phyloP scores from a whole-genome alignment of 2,113 vertebrate species.

The Artemisiospiza belli region DNA sequence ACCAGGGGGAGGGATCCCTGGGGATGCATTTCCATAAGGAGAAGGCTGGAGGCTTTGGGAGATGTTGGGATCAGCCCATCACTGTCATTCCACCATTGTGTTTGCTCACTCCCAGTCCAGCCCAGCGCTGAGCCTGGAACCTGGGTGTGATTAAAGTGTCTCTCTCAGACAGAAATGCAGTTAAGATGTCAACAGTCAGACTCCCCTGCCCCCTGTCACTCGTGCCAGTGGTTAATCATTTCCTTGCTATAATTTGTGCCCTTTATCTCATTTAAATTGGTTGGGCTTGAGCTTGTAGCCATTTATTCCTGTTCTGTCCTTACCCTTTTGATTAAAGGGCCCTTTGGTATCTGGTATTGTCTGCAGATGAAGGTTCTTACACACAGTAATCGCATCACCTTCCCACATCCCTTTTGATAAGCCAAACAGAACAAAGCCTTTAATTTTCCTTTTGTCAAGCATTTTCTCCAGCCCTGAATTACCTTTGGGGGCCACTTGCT shows the following conservation, averaged over 20 bases:
- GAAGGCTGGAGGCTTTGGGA: background rate
- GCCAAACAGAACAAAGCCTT: background rate
- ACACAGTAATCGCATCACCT: background rate
- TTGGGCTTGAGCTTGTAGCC: background rate
- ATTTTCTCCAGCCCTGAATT: background rate
- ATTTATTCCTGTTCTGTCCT: background rate
- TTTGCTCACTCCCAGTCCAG: background rate
- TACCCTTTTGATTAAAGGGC: constrained; percentile 2
- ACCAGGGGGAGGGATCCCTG: rapidly evolving
- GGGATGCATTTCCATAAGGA: background rate
- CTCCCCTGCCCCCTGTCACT: background rate
- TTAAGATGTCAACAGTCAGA: background rate
- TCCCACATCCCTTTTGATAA: background rate
- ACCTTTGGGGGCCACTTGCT: background rate
- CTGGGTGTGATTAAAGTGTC: background rate
- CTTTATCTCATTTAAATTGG: constrained; percentile 23
- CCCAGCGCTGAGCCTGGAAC: background rate
- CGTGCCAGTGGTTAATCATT: background rate
- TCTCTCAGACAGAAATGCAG: background rate
- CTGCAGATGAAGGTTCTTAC: background rate
- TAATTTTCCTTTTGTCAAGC: background rate
- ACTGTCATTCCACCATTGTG: rapidly evolving
- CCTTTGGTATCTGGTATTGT: background rate
- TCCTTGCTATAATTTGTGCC: background rate
- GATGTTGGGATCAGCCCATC: background rate